Evolutionary conservation across 2,888 invertebrate species (phyloP).

Genomic region (Drosophila melanosoma): DNA sequence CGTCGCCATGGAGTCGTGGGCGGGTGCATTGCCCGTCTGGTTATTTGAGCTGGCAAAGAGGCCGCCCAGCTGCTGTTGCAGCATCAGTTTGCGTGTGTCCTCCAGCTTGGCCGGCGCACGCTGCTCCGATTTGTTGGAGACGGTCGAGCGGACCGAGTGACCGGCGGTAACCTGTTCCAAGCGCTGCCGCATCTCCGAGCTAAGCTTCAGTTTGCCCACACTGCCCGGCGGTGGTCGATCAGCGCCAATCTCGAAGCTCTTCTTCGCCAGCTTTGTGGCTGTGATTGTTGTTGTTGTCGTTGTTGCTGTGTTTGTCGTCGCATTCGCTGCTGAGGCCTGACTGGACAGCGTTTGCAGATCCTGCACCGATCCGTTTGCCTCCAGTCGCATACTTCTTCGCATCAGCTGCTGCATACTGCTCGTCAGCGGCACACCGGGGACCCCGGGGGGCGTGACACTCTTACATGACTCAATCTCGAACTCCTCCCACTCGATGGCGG

Average conservation of each 20-base stretch:
- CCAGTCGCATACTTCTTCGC: constrained; percentile 77
- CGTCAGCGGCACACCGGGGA: constrained; percentile 28
- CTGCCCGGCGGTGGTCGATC: constrained; percentile 93
- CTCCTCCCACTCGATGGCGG: constrained; percentile 93
- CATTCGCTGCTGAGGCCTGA: background rate
- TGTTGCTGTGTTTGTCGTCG: constrained; percentile 35
- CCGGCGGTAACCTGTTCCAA: constrained; percentile 95
- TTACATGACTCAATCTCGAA: constrained; percentile 89
- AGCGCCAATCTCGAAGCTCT: constrained; percentile 93
- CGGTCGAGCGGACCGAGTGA: constrained; percentile 92
- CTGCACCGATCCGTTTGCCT: constrained; percentile 60
- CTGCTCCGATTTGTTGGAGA: constrained; percentile 90
- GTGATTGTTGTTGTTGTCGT: constrained; percentile 35
- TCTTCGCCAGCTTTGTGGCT: constrained; percentile 77
- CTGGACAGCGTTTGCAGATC: constrained; percentile 22
- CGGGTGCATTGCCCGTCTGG: background rate
- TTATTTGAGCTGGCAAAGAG: constrained; percentile 72
- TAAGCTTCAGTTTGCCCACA: constrained; percentile 95
- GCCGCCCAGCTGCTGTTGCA: constrained; percentile 93
- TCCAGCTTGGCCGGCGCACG: constrained; percentile 92
- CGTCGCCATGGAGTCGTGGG: constrained; percentile 72
- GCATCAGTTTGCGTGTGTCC: constrained; percentile 92
- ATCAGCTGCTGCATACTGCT: constrained; percentile 62
- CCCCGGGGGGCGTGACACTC: constrained; percentile 75
- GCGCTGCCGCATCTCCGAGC: constrained; percentile 96